Percentiles rank a stretch among this genome's conserved stretches.
phyloP scores from a whole-genome alignment of 2,888 invertebrate genomes.

The Mythimna vitellina region DNA sequence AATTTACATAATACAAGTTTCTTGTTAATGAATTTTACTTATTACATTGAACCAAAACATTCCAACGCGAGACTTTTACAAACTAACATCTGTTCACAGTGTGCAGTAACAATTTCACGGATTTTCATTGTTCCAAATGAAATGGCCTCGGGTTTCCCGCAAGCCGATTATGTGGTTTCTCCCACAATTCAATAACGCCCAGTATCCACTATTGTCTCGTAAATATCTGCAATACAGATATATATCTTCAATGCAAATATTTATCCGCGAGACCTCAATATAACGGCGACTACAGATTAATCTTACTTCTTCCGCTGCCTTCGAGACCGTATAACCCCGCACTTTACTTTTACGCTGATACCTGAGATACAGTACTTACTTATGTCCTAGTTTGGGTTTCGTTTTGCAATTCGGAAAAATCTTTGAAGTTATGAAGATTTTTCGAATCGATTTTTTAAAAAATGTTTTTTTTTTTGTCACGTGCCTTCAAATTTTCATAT shows the following conservation, averaged over 20 bases:
- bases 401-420: too few species aligned
- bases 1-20: conserved; percentile 1
- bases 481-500: too few species aligned
- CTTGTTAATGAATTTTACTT: background rate
- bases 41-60: background rate
- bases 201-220: conserved; percentile 22
- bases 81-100: conserved; percentile 4
- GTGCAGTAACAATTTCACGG: conserved; percentile 31
- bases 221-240: conserved; percentile 32
- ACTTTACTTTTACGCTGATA: too few species aligned
- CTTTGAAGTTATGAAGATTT: too few species aligned
- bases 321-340: background rate
- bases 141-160: conserved; percentile 39
- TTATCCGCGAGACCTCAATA: background rate
- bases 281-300: background rate
- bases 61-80: conserved; percentile 6
- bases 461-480: too few species aligned
- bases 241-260: conserved; percentile 2
- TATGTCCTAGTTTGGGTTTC: too few species aligned
- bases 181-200: conserved; percentile 40
- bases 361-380: too few species aligned
- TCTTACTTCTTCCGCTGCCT: background rate
- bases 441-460: too few species aligned
- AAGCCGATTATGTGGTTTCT: conserved; percentile 38
- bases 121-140: conserved; percentile 35